phyloP scores from a whole-genome alignment of 2,113 vertebrate genomes.

The Cinclus cinclus region DNA sequence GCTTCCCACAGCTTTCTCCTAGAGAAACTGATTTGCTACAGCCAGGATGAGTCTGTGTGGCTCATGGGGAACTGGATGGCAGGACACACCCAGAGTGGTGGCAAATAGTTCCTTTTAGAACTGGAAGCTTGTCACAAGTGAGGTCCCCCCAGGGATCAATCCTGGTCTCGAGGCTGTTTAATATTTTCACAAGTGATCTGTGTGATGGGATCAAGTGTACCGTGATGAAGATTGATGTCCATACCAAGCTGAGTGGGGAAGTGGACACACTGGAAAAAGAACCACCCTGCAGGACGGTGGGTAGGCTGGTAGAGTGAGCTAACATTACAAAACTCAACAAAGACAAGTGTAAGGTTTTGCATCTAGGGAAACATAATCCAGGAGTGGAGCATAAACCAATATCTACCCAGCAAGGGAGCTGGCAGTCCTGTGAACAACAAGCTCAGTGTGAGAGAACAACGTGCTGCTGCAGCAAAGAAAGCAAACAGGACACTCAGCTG shows the following conservation, averaged over 20 bases:
- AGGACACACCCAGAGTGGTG: neutral
- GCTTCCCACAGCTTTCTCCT: neutral
- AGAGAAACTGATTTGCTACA: neutral
- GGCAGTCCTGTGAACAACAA: neutral
- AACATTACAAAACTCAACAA: neutral
- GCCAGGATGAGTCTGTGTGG: neutral
- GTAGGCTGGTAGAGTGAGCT: neutral
- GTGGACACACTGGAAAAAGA: neutral
- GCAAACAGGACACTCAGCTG: neutral
- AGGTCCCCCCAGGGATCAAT: neutral
- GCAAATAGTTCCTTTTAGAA: neutral
- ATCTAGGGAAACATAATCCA: neutral
- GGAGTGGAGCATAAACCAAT: neutral
- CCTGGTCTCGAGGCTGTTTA: neutral
- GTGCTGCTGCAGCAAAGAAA: neutral
- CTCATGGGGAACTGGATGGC: neutral
- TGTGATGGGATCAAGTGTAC: neutral
- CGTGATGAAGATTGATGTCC: neutral
- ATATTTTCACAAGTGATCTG: neutral
- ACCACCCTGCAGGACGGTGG: neutral
- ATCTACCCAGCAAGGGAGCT: neutral
- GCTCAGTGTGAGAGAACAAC: neutral
- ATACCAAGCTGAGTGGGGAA: neutral
- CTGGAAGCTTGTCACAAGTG: neutral
- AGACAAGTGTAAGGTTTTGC: neutral